Base-by-base conservation (phyloP, 1,140 invertebrate genomes). In the Melipona quadrifasciata region DNA sequence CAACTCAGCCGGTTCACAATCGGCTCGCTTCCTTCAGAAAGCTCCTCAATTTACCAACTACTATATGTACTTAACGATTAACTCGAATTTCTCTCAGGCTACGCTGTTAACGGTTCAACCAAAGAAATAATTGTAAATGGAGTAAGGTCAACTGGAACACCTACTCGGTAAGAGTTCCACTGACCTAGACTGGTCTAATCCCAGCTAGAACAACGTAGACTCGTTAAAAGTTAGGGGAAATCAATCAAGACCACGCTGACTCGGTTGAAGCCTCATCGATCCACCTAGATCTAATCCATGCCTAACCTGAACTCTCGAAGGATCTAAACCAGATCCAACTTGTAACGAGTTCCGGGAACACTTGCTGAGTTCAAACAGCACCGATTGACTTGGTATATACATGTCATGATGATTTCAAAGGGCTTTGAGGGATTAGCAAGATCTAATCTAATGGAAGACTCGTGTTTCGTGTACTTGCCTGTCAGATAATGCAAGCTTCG, bases 201-300 rank as follows among this genome's bases (percentile, higher is more conserved):
- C 34, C 34, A 39, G 19, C 5, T 55, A 55, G 27, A 74, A 74
- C 72, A 74, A 74, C 72, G 51, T 31, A 31, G 51, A 39, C 74
- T 58, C 57, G 31, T 58, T 58, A 76, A 74, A 55, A 74, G 72
- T 74, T 74, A 21, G 14, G 14, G 24, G n/a, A 39, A 58, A 58
- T 76, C 55, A 76, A 58, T 58, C 55, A 76, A 58, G 31, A 76
- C 57, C 10, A 39, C 24, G 31, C 53, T 76, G 74, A 76, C 31
- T 58, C 21, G 14, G 24, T 58, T 58, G 24, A 61, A 76, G 57
- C 39, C 21, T 11, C 31, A 61, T 58, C 24, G 55, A 76, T 76
- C 34, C 74, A 76, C 24, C 57, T 76, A 76, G 21, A 58, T 61
- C 74, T 76, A 58, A 76, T 61, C 57, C 55, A 76, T 16, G 55